phyloP scores from a whole-genome alignment of 2,113 vertebrate species.

The Nannospalax galili region DNA sequence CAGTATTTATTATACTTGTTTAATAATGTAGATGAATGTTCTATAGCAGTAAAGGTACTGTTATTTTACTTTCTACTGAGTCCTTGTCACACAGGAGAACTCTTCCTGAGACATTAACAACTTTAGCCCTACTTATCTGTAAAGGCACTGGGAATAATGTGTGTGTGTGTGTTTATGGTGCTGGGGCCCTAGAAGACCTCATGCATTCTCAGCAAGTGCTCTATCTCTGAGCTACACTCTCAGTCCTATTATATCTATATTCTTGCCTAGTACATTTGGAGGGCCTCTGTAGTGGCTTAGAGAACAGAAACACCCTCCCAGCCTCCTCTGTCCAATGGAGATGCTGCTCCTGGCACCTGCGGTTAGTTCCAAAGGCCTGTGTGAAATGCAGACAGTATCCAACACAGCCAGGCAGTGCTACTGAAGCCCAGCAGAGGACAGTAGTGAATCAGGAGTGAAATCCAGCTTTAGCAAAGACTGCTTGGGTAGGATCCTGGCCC shows the following conservation, averaged over 20 bases:
- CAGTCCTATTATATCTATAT: not conserved
- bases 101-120: conserved; percentile 61
- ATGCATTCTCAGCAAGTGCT: not conserved
- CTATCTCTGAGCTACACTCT: not conserved
- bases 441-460: not conserved
- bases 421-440: conserved; percentile 43
- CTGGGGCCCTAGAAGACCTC: too few species aligned
- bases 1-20: conserved; percentile 16
- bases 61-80: not conserved
- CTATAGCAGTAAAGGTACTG: not conserved
- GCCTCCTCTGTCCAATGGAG: not conserved
- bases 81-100: conserved; percentile 3
- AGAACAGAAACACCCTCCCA: not conserved
- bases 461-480: not conserved
- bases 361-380: not conserved
- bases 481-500: not conserved
- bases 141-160: conserved; percentile 7
- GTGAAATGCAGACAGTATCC: not conserved
- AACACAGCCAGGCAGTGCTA: not conserved
- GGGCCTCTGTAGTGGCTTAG: not conserved
- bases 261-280: conserved; percentile 11
- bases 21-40: conserved; percentile 23
- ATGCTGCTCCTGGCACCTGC: not conserved
- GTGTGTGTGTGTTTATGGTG: not conserved
- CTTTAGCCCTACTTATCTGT: not conserved